A percentile compares a stretch with the other conserved stretches of the same genome.
Conservation (phyloP, 2,888 invertebrate genomes). For the Plemyria rubiginata region DNA sequence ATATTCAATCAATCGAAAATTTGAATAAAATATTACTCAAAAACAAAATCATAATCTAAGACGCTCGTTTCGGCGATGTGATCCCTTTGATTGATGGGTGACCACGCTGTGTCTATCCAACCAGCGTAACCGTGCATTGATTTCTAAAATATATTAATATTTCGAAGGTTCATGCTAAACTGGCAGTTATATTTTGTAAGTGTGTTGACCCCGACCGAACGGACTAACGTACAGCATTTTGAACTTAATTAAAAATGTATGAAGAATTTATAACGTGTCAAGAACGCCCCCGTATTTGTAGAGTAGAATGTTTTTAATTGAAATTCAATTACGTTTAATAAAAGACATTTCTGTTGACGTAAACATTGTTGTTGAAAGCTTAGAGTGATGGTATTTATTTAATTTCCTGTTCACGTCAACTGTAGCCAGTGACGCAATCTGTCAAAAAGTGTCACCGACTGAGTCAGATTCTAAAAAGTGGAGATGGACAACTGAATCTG, state of each 20-base stretch:
- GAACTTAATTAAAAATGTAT: conserved; percentile 81
- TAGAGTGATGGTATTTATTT: conserved; percentile 57
- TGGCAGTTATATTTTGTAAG: conserved; percentile 66
- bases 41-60: conserved; percentile 79
- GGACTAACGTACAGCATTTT: conserved; percentile 62
- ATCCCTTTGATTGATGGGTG: conserved; percentile 85
- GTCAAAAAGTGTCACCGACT: conserved; percentile 15
- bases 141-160: conserved; percentile 34
- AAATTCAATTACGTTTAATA: conserved; percentile 51
- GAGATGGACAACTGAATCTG: conserved; percentile 15
- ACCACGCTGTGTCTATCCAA: conserved; percentile 68
- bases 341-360: conserved; percentile 48
- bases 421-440: conserved; percentile 14
- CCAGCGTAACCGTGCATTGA: conserved; percentile 48
- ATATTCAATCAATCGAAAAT: conserved; percentile 80
- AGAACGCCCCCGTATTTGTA: conserved; percentile 68
- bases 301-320: conserved; percentile 63
- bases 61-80: conserved; percentile 79
- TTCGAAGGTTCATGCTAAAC: conserved; percentile 54
- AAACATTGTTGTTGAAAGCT: conserved; percentile 40
- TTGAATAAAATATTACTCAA: conserved; percentile 83
- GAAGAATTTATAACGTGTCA: conserved; percentile 74
- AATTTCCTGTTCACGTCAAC: conserved; percentile 69
- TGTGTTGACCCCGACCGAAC: conserved; percentile 74
- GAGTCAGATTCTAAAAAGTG: conserved; percentile 27